Evolutionary conservation across 1,140 invertebrate species (phyloP).

Genomic region (Wasmannia auropunctata): DNA sequence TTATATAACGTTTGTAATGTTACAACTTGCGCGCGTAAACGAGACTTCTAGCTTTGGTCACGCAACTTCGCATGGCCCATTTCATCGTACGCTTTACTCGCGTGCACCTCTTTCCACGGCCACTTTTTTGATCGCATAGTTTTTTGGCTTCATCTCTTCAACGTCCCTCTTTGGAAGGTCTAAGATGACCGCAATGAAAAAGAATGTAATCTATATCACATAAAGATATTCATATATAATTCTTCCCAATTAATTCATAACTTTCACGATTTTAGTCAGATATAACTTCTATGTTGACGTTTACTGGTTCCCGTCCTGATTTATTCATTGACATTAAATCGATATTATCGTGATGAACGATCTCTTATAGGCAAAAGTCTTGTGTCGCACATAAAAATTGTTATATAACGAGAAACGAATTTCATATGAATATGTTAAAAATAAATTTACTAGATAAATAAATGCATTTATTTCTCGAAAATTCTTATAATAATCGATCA

Average conservation of each 20-base stretch:
- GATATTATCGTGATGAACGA: slow-evolving; percentile 28
- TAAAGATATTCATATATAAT: neutral
- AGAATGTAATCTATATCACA: neutral
- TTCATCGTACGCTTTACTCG: slow-evolving; percentile 20
- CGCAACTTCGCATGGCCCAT: slow-evolving; percentile 65
- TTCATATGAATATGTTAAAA: neutral
- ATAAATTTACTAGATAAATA: neutral
- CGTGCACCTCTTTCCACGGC: neutral
- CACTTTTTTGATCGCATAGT: neutral
- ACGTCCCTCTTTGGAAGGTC: neutral
- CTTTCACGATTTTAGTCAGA: neutral
- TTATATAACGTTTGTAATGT: slow-evolving; percentile 81
- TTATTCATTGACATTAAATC: slow-evolving; percentile 34
- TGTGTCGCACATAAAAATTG: neutral
- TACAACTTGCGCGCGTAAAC: slow-evolving; percentile 65
- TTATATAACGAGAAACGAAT: slow-evolving; percentile 7
- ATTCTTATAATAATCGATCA: neutral
- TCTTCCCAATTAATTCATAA: neutral
- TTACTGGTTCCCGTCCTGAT: neutral
- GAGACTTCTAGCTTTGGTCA: slow-evolving; percentile 65
- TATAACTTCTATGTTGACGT: neutral
- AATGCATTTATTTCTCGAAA: slow-evolving; percentile 1
- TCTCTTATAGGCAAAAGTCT: neutral
- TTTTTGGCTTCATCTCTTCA: neutral
- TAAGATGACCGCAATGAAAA: neutral